Evolutionary conservation across 2,797 vertebrate genomes (phyloP), one percentile per base, ranked within the genome.

Genomic region (Diceros bicornis): DNA sequence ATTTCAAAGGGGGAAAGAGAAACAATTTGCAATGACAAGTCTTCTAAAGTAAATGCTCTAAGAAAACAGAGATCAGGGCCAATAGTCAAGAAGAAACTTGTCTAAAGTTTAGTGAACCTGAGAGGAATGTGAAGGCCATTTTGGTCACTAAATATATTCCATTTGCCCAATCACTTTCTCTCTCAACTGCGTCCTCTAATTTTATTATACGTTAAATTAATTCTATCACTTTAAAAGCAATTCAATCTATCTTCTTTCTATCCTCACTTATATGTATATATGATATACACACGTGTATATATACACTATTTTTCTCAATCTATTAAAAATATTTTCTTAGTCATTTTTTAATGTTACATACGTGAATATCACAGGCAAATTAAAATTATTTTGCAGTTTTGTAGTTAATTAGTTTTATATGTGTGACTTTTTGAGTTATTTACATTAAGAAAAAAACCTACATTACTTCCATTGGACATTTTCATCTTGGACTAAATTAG

Each of bases 401-500:
- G 21, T 55, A 52, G 12, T 44, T 94, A 77, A 84, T 75, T 81
- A 74, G 2, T 57, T 68, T 96, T 69, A 55, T 16, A 21, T 37
- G 85, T 52, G 20, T 57, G 32, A 61, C 16, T 50, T 91, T 97
- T 91, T 21, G 14, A 87, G 85, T 85, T 78, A 89, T 86, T 93
- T 74, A 78, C 41, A 34, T 94, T 81, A 77, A 34, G 62, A 68
- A 47, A 75, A 94, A 82, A 69, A 85, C 23, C 55, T 32, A 57
- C n/a, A 27, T 32, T 78, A 55, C 2, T 79, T 95, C 14, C 41
- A 62, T 25, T 74, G 74, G 11, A 71, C 8, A 57, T 89, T 91
- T 96, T 89, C 75, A 79, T 93, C 29, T 95, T 72, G 17, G 32
- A 91, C 74, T 72, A 94, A 96, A 96, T 96, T 93, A 90, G 84